A percentile compares a stretch with the other conserved stretches of the same genome.
Evolutionary conservation across 2,113 vertebrate species (phyloP).

Genomic region (Lophotis ruficrista): DNA sequence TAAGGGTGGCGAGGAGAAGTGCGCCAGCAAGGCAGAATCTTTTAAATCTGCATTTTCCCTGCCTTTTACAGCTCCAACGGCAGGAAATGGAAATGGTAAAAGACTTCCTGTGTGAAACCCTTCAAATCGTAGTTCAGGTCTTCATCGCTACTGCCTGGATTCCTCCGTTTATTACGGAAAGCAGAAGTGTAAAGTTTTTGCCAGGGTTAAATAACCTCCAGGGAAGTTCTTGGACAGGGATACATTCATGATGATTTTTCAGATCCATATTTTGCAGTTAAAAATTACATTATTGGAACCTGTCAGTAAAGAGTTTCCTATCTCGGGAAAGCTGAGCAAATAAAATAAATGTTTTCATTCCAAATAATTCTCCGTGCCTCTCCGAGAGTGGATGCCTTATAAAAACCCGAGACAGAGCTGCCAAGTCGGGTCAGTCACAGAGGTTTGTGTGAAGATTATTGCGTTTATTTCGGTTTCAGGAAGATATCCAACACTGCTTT

Average conservation of each 20-base stretch:
- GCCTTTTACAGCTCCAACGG: neutral
- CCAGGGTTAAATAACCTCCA: neutral
- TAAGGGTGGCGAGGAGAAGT: neutral
- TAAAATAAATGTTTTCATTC: neutral
- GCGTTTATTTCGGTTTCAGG: neutral
- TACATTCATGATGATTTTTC: neutral
- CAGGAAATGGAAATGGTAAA: neutral
- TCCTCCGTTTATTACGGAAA: neutral
- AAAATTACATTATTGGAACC: neutral
- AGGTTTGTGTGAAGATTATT: neutral
- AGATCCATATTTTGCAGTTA: neutral
- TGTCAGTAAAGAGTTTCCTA: neutral
- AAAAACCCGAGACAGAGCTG: neutral
- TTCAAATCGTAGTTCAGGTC: neutral
- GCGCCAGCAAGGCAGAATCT: neutral
- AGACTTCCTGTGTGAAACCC: neutral
- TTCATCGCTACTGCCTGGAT: neutral
- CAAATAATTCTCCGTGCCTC: neutral
- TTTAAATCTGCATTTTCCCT: neutral
- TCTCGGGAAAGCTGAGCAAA: neutral
- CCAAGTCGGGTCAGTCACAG: neutral
- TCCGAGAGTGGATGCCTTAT: neutral
- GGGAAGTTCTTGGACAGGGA: neutral
- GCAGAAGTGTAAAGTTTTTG: neutral
- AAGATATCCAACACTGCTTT: neutral